These are phyloP conservation scores for Malurus splendens DNA, from an alignment of 2,797 vertebrate species.

Conservation along the genomic window DNA sequence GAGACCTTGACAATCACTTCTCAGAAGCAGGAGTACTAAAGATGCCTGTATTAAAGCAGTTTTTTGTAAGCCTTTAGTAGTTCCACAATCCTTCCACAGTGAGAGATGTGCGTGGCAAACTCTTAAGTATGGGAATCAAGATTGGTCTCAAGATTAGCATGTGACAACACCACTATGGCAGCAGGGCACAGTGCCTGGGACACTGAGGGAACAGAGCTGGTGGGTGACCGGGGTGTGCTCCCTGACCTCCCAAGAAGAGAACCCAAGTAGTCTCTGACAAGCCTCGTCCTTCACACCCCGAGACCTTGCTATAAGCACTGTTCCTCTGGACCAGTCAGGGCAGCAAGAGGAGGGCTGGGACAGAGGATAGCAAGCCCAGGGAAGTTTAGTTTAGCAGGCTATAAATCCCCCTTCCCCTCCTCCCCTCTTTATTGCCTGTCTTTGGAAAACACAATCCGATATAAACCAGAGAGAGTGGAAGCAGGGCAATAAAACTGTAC, in stretches of 20 bases:
- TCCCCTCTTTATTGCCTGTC: slow-evolving; percentile 59
- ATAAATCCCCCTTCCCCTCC: slow-evolving; percentile 61
- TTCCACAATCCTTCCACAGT: neutral
- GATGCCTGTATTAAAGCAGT: neutral
- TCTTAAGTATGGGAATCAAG: neutral
- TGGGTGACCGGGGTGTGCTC: neutral
- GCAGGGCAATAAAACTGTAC: slow-evolving; percentile 57
- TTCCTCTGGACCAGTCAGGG: neutral
- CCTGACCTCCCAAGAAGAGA: slow-evolving; percentile 39
- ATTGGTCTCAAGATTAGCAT: neutral
- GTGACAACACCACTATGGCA: neutral
- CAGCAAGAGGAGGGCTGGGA: slow-evolving; percentile 17
- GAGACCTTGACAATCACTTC: neutral
- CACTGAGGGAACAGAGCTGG: neutral
- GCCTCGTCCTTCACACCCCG: slow-evolving; percentile 5
- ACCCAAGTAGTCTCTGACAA: slow-evolving; percentile 9
- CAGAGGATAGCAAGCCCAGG: slow-evolving; percentile 53
- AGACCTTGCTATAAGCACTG: neutral
- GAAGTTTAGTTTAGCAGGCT: slow-evolving; percentile 54
- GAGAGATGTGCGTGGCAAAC: neutral
- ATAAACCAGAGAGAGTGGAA: slow-evolving; percentile 59
- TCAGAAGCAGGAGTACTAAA: neutral
- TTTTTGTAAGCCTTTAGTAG: neutral
- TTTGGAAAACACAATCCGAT: slow-evolving; percentile 66
- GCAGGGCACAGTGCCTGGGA: neutral